Conservation (phyloP, 2,888 invertebrate species). For the Phorcus lineatus region DNA sequence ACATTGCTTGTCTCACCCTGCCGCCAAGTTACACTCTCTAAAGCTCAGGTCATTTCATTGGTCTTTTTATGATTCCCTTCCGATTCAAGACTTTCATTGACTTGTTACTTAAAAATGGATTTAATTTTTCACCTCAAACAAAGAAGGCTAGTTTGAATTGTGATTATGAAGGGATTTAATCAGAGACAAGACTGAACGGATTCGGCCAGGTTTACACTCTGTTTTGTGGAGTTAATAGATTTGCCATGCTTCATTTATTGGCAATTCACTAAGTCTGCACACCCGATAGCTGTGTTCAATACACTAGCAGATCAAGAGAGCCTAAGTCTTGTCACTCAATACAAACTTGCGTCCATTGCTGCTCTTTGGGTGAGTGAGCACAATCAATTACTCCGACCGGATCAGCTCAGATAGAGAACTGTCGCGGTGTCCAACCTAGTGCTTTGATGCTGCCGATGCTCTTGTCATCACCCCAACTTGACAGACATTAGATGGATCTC, state of each 20-base stretch:
- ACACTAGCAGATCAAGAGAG: neutral
- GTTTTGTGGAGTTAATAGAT: conserved; percentile 13
- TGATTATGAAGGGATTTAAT: neutral
- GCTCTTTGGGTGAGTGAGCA: neutral
- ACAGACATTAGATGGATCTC: neutral
- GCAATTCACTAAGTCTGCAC: neutral
- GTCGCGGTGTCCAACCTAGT: too few species aligned
- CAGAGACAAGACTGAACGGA: neutral
- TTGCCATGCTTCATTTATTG: neutral
- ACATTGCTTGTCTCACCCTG: neutral
- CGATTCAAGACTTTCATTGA: neutral
- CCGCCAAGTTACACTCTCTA: neutral
- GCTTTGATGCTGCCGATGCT: too few species aligned
- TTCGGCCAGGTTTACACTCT: neutral
- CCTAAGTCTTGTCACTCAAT: neutral
- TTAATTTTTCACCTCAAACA: neutral
- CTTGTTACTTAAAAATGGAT: conserved; percentile 7
- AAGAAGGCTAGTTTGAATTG: neutral
- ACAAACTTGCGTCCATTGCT: neutral
- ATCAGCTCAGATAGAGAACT: neutral
- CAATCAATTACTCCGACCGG: neutral
- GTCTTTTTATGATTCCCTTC: too few species aligned
- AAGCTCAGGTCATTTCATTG: too few species aligned
- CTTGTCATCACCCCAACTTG: too few species aligned
- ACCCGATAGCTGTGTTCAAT: neutral